Conservation (phyloP, 2,113 vertebrate genomes). For the Podilymbus podiceps region DNA sequence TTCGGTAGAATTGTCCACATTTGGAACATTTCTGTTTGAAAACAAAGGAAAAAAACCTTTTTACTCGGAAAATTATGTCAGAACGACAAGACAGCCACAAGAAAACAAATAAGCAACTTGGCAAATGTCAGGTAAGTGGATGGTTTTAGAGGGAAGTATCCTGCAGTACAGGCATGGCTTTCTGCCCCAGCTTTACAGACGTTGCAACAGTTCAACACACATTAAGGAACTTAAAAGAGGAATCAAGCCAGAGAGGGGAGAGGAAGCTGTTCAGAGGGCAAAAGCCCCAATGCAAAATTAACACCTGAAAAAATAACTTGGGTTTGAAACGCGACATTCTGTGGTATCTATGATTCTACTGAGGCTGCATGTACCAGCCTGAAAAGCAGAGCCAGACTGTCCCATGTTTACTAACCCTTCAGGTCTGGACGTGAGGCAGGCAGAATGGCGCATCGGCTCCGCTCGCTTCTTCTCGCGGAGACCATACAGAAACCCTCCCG, state of each 20-base stretch:
- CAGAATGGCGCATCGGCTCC: fast-evolving
- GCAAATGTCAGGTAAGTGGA: background rate
- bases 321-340: background rate
- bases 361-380: fast-evolving
- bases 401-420: background rate
- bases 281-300: background rate
- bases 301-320: background rate
- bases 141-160: background rate
- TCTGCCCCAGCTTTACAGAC: background rate
- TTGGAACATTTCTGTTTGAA: background rate
- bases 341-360: background rate
- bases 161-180: fast-evolving
- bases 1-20: background rate
- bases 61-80: background rate
- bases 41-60: background rate
- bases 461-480: background rate
- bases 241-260: background rate
- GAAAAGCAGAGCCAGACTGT: background rate
- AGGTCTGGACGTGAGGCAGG: background rate
- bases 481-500: background rate
- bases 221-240: background rate
- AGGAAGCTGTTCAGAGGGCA: background rate
- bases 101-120: background rate
- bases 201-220: background rate
- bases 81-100: background rate